Evolutionary conservation across 92 coral and sea anemone species (phyloP), one percentile per base, ranked within the genome.

Genomic region (Paramuricea clavata): DNA sequence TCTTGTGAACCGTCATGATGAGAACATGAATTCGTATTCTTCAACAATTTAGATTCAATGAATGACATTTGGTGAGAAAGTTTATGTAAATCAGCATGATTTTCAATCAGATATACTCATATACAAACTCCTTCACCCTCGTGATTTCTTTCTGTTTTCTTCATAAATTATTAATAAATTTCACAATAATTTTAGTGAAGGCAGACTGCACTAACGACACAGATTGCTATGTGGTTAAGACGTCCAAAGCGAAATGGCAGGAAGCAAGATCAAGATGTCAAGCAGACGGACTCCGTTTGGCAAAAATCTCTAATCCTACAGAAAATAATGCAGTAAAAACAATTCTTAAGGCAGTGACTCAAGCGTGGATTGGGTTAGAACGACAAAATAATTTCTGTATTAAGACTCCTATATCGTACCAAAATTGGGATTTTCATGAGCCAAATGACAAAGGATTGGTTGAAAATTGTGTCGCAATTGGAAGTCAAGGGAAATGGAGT

Each of bases 401-500:
- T 47, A 8, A 47, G 13, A 15, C 7, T 47, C 7, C 7, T 6
- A 47, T 47, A 47, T 47, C 54, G 15, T 47, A 47, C 10, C 54
- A 8, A 47, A 47, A 47, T 47, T 61, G 69, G 69, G 69, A 61
- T 61, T 61, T 61, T 61, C 69, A 61, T 15, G 69, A 61, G 35
- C 69, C 69, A 23, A 61, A 61, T n/a, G 69, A 61, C 35, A 61
- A 23, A 61, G 21, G 15, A 10, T 61, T 61, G 35, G 69, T 30
- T 1, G 69, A 61, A 15, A 61, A 61, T 61, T 61, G 69, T 61
- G 69, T 61, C 35, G 69, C 69, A 30, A 61, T 61, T 61, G 69
- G 69, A 19, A 61, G 9, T 23, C 6, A 61, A 19, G 69, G 69
- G n/a, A 61, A 61, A 30, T 61, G 69, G 69, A 61, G 69, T 23